Evolutionary conservation across 2,113 vertebrate species (phyloP), one percentile per base, ranked within the genome.

Genomic region (Vidua macroura): DNA sequence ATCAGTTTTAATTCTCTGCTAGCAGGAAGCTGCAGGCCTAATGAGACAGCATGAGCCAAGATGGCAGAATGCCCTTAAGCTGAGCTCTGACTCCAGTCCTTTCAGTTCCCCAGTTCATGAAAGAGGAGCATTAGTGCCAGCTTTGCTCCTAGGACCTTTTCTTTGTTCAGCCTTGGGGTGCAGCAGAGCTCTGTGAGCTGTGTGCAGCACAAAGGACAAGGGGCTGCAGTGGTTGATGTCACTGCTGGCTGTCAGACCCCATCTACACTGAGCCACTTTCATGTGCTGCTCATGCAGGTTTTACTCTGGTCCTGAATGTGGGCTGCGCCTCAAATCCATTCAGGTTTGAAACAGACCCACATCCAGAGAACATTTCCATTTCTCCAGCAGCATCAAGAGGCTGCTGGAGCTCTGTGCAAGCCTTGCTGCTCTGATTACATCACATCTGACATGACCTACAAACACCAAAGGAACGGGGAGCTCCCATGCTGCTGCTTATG

Each of bases 361-460:
- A 2, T 75, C 21, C 0, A 78, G 83, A 52, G 72, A 78, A 56
- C 66, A 23, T 73, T 94, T 76, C 90, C 44, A 72, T 90, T 88
- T 94, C 92, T 92, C 60, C 46, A 90, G 85, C 95, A 89, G 88
- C 62, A 66, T 78, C 81, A 77, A 73, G 86, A 95, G 75, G 33
- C 81, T 93, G 66, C 83, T 89, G 84, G 77, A 95, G 93, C 86
- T 69, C 79, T 62, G 78, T 78, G 90, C 94, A 86, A 95, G 93
- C 92, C 55, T 94, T 85, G 85, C 95, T 93, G 87, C 77, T 96
- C 90, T 87, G 81, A 93, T 96, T 96, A 96, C 94, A 96, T 96
- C 97, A 97, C 96, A 93, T 93, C 93, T 96, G 95, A 90, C 96
- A 92, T 96, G 96, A 97, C 97, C 97, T 96, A 96, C 96, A 96